Evolutionary conservation across 2,113 vertebrate genomes (phyloP).

Genomic region (Tetrax tetrax): DNA sequence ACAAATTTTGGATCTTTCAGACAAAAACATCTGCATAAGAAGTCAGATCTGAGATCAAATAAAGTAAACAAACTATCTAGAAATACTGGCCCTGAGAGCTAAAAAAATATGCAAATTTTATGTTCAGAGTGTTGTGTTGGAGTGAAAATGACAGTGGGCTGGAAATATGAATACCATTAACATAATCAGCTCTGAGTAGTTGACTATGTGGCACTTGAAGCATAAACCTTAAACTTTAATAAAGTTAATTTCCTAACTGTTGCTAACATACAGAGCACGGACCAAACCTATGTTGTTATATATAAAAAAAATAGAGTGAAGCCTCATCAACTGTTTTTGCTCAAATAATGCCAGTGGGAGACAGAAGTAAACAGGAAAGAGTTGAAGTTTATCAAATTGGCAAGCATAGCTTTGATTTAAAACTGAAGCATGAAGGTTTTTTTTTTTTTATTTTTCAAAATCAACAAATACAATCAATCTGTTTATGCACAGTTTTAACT

Average conservation of each 20-base stretch:
- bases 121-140: neutral
- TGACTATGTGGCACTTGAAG: neutral
- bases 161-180: neutral
- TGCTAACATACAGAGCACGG: neutral
- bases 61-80: neutral
- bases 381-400: neutral
- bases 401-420: neutral
- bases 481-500: neutral
- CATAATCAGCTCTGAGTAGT: neutral
- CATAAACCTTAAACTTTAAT: neutral
- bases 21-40: neutral
- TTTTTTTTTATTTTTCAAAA: too few species aligned
- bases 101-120: neutral
- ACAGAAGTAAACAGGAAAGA: neutral
- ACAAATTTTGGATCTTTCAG: neutral
- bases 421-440: neutral
- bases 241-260: neutral
- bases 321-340: neutral
- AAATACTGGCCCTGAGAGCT: neutral
- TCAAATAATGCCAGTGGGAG: neutral
- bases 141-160: neutral
- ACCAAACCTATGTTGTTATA: neutral
- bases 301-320: neutral
- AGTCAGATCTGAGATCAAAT: neutral
- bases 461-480: neutral